phyloP scores from a whole-genome alignment of 2,113 vertebrate species.

The Ailuropoda melanoleuca region DNA sequence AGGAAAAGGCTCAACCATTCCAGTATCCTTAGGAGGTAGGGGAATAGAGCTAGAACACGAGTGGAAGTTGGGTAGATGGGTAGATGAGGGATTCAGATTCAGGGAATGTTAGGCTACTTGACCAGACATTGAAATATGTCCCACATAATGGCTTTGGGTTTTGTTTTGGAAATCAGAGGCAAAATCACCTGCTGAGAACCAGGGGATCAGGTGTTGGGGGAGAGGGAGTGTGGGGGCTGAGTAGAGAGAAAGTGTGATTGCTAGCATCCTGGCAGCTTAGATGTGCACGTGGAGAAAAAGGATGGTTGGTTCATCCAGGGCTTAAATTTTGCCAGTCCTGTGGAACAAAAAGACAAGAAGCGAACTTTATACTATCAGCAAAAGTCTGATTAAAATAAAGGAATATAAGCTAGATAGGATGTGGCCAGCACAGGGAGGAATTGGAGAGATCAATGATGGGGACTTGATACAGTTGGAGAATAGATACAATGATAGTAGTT shows the following conservation, averaged over 20 bases:
- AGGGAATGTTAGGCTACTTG: neutral
- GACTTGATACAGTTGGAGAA: neutral
- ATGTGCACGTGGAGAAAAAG: neutral
- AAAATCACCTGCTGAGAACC: constrained; percentile 6
- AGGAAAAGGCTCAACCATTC: neutral
- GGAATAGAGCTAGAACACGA: neutral
- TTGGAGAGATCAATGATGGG: neutral
- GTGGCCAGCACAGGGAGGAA: neutral
- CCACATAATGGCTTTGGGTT: neutral
- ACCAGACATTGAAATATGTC: constrained; percentile 5
- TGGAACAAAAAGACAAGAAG: constrained; percentile 10
- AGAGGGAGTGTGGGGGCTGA: neutral
- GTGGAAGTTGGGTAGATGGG: neutral
- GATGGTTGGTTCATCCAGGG: neutral
- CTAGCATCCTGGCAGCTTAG: neutral
- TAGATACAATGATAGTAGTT: neutral
- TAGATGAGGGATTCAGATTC: neutral
- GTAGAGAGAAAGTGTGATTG: neutral
- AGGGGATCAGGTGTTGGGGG: neutral
- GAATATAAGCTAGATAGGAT: neutral
- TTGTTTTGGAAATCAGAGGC: constrained; percentile 35
- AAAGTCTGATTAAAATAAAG: constrained; percentile 12
- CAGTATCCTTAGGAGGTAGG: neutral
- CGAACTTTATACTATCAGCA: neutral
- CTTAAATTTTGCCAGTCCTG: neutral